Conservation (phyloP, 2,888 invertebrate species). For the Ectobius pallidus region DNA sequence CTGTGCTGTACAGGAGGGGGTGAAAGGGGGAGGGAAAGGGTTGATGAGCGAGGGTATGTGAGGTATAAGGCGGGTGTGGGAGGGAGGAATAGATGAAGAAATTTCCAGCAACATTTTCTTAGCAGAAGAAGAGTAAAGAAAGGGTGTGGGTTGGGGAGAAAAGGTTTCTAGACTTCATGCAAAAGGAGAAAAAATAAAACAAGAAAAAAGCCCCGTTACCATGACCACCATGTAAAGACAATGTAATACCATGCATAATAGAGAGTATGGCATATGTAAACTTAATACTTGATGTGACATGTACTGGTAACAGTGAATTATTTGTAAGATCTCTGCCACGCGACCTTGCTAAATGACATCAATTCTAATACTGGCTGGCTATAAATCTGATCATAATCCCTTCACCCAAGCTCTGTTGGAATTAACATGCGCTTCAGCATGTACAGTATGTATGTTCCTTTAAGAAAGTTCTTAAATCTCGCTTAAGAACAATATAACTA, state of each 20-base stretch:
- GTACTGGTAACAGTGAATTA: too few relatives aligned
- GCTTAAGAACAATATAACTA: too few relatives aligned
- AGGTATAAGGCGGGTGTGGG: conserved; percentile 50
- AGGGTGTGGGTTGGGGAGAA: not conserved
- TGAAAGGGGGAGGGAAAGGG: conserved; percentile 30
- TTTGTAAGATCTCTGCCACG: too few relatives aligned
- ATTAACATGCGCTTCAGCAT: too few relatives aligned
- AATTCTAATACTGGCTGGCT: too few relatives aligned
- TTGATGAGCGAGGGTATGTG: conserved; percentile 48
- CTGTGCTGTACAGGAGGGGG: conserved; percentile 39
- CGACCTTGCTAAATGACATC: too few relatives aligned
- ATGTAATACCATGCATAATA: conserved; percentile 18
- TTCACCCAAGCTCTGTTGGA: too few relatives aligned
- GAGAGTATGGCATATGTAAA: conserved; percentile 3
- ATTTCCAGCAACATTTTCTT: conserved; percentile 65
- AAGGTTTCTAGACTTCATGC: conserved; percentile 21
- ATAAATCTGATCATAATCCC: too few relatives aligned
- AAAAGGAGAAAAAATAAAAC: conserved; percentile 18
- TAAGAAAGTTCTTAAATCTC: too few relatives aligned
- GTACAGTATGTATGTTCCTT: too few relatives aligned
- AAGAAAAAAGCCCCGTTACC: conserved; percentile 19
- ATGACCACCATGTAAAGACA: conserved; percentile 31
- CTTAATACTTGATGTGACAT: not conserved
- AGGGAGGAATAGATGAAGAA: conserved; percentile 64
- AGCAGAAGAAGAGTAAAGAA: conserved; percentile 34